Evolutionary conservation across 1,140 invertebrate genomes (phyloP), one percentile per base, ranked within the genome.

Genomic region (Melanaphis sacchari): DNA sequence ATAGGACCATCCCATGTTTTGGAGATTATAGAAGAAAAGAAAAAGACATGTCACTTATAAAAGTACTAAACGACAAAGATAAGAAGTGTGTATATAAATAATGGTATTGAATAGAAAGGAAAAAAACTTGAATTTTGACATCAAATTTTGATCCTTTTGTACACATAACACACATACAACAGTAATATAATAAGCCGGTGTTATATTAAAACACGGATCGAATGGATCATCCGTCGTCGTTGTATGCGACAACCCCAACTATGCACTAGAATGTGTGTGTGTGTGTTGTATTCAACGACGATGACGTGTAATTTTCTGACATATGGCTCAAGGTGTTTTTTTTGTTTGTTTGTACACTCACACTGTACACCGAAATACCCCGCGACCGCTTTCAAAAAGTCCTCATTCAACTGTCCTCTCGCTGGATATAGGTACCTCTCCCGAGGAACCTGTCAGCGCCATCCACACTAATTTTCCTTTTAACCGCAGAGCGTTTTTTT

Each of bases 301-400:
- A 89, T 52, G 87, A 89, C 87, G n/a, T 49, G 87, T 89, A 52
- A 89, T 89, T 89, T 52, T 89, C 87, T 52, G 46, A 89, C 43
- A 89, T 52, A 36, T 89, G 87, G 87, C 46, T 49, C 46, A 52
- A 52, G n/a, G 87, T 52, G 46, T 36, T 89, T 89, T 49, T 89
- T 49, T 88, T 31, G 59, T 87, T 43, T 52, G 49, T 88, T 89
- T 89, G 43, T 52, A 36, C 85, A 49, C n/a, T 36, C 31, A 41
- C 43, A 18, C 11, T n/a, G 59, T 66, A n/a, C 31, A n/a, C 59
- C 59, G 59, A 87, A 89, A n/a, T 24, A 52, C 40, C 2, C n/a
- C 43, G 85, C n/a, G 85, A n/a, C 43, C 4, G 84, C 31, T 26
- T 87, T 87, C 84, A 36, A n/a, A 46, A 46, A 88, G 84, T 87